Evolutionary conservation across 2,797 vertebrate species (phyloP), one percentile per base, ranked within the genome.

Genomic region (Australoheros facetus): DNA sequence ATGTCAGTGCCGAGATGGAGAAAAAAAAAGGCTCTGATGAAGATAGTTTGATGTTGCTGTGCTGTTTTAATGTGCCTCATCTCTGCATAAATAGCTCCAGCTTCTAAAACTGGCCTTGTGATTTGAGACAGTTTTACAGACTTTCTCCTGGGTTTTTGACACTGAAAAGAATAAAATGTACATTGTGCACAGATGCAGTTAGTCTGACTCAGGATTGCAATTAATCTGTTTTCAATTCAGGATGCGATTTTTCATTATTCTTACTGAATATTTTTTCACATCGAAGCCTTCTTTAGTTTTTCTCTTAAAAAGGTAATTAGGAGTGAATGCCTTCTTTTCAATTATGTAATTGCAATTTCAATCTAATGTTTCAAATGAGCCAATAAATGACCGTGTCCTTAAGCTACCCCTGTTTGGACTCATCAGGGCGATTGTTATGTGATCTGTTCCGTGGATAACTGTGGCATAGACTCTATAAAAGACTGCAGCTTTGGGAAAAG

Each of bases 151-250:
- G 14, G 74, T 30, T 77, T 83, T 64, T 83, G 59, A 83, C 59
- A 42, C 32, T 4, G 39, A 77, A 83, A 71, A 71, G 56, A 83
- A 84, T 5, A n/a, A 81, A 83, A 83, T 77, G 37, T 75, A 73
- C 81, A 85, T 71, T 70, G 60, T 39, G 48, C 19, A 73, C n/a
- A 34, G 23, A 76, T 71, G 58, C 84, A 78, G 78, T 62, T 77
- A 59, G 57, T 78, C 79, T 58, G 71, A 84, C 55, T 84, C 77
- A 28, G 69, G 62, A 57, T 73, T 53, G 1, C 70, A 64, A 85
- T 86, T 89, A 56, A 86, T 89, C 88, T 87, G 75, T 79, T 80
- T 86, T 88, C 83, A 80, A 13, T 87, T 88, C 53, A 39, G 53
- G 51, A 77, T 77, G 72, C 8, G 62, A 80, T 70, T 66, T 86